Base-by-base conservation (phyloP, 2,888 invertebrate species). In the Pandemis corylana region DNA sequence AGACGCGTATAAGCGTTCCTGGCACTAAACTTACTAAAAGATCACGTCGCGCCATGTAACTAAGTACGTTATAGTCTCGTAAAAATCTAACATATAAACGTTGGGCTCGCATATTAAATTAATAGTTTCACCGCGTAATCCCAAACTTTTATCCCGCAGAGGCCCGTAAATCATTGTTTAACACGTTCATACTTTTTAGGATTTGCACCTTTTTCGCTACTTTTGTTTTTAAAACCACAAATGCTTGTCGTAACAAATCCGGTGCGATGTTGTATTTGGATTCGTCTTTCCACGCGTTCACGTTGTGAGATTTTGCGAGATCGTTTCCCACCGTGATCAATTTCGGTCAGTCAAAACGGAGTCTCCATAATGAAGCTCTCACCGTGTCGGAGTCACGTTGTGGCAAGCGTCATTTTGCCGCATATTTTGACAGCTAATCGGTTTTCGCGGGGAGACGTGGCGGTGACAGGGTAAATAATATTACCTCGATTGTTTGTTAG, bases 341-440 rank as follows among this genome's bases (percentile, higher is more conserved):
- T 53, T 53, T 15, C 12, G 53, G n/a, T 15, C 53, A 53, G n/a
- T 53, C 53, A 53, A 53, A 56, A 20, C 2, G 20, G 0, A n/a
- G 56, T 20, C 20, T 7, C 56, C 12, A n/a, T 71, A 71, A 71
- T 56, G 7, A 65, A 42, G 28, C 53, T 9, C n/a, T 59, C 44
- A 12, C 53, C 2, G 44, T 7, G 59, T 44, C n/a, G 7, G 44
- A 64, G 64, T 64, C 20, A 56, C 53, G 71, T 65, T 13, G 10
- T 44, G 7, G 28, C 15, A 46, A 15, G 20, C 71, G 20, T 56
- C 53, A 44, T 56, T 53, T 46, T 65, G 64, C 51, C 64, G 44
- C 64, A 51, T n/a, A 44, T 71, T 64, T 56, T n/a, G 44, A 65
- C 64, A 71, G 28, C 70, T 71, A 28, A 71, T 64, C 56, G 44